Percentiles rank a stretch among this genome's conserved stretches.
Conservation (phyloP, 2,797 vertebrate genomes). For the Pitangus sulphuratus region DNA sequence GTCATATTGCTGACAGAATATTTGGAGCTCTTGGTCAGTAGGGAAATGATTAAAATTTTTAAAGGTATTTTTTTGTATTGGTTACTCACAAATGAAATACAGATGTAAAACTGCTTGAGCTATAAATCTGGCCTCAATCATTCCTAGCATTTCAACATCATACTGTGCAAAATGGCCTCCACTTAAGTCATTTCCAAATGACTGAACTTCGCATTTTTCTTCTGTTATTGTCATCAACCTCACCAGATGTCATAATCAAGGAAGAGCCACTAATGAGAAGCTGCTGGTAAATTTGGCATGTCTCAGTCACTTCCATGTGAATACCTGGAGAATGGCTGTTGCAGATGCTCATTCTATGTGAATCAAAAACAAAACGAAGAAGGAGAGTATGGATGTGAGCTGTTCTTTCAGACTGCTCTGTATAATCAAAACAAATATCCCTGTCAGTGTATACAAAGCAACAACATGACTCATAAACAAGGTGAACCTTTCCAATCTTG, state of each 20-base stretch:
- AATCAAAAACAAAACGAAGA: background rate
- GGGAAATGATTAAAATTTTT: constrained; percentile 35
- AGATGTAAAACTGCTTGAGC: constrained; percentile 43
- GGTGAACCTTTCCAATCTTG: background rate
- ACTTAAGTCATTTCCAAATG: constrained; percentile 44
- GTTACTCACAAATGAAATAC: constrained; percentile 46
- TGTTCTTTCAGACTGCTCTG: background rate
- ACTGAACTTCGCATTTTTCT: constrained; percentile 42
- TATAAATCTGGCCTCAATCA: constrained; percentile 62
- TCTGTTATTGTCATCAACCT: constrained; percentile 54
- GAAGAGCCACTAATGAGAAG: constrained; percentile 46
- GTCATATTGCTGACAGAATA: constrained; percentile 20
- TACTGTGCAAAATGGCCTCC: constrained; percentile 25
- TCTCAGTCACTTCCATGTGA: constrained; percentile 1
- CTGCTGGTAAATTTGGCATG: constrained; percentile 41
- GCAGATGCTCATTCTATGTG: too few relatives aligned
- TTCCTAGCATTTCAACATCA: constrained; percentile 44
- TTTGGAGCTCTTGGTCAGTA: background rate
- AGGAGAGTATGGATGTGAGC: background rate
- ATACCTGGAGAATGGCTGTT: constrained; percentile 45
- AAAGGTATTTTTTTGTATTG: constrained; percentile 28
- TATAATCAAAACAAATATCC: background rate
- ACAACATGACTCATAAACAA: background rate
- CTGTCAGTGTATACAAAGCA: background rate
- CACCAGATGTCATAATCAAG: constrained; percentile 58